Percentiles rank a stretch among this genome's conserved stretches.
Conservation (phyloP, 1,140 invertebrate genomes). For the Ceratina japonica region DNA sequence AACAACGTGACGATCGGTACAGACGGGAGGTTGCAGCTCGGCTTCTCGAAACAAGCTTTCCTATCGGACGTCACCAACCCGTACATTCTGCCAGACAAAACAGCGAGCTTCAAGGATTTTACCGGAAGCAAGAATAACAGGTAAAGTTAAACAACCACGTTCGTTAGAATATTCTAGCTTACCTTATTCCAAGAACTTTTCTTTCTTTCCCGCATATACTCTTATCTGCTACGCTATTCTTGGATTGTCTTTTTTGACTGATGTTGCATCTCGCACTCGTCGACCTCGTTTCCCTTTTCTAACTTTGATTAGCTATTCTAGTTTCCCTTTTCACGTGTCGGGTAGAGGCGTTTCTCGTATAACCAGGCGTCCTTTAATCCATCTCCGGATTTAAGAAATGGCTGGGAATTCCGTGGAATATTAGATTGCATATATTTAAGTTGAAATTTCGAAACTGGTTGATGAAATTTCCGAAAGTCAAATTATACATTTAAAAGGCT, state of each 20-base stretch:
- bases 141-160: constrained; percentile 44
- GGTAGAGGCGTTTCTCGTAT: background rate
- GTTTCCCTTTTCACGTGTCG: background rate
- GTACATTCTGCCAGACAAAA: constrained; percentile 96
- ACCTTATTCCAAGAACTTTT: background rate
- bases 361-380: no score
- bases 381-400: no score
- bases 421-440: no score
- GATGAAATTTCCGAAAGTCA: no score
- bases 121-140: constrained; percentile 97
- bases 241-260: background rate
- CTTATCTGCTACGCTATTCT: constrained; percentile 25
- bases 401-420: no score
- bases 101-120: constrained; percentile 98
- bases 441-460: no score
- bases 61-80: constrained; percentile 98
- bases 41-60: constrained; percentile 97
- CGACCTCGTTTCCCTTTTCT: constrained; percentile 26
- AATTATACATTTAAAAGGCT: no score
- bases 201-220: background rate
- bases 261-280: constrained; percentile 17
- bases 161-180: background rate
- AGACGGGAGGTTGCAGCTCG: constrained; percentile 82
- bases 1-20: constrained; percentile 93
- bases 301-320: background rate